phyloP scores from a whole-genome alignment of 2,113 vertebrate genomes.

The Parus major region DNA sequence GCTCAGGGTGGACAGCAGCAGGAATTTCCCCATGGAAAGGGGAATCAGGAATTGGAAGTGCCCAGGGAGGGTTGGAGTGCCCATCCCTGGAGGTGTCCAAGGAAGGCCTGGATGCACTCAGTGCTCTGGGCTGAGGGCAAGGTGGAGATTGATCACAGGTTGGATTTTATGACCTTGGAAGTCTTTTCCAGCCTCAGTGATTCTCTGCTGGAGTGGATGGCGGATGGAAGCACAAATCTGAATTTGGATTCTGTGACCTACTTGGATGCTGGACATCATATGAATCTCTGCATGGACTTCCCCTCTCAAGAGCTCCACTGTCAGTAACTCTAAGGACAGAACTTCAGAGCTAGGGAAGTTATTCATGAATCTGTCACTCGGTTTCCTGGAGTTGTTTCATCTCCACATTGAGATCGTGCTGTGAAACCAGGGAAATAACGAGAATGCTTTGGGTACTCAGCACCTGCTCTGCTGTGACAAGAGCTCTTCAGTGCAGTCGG shows the following conservation, averaged over 20 bases:
- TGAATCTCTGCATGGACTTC: background rate
- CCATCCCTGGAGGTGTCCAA: background rate
- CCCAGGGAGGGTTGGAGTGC: background rate
- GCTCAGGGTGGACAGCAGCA: accelerated
- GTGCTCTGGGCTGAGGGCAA: background rate
- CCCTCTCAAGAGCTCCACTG: background rate
- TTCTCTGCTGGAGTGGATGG: background rate
- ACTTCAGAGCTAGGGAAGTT: background rate
- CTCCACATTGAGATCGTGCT: background rate
- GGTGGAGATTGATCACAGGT: accelerated
- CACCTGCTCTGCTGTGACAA: background rate
- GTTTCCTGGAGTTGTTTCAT: background rate
- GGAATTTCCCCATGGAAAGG: background rate
- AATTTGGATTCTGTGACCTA: background rate
- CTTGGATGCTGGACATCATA: background rate
- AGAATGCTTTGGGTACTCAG: background rate
- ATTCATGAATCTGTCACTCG: background rate
- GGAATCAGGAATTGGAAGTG: accelerated
- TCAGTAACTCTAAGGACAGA: background rate
- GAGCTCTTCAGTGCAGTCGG: background rate
- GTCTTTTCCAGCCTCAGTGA: background rate
- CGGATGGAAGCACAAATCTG: background rate
- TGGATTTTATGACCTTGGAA: background rate
- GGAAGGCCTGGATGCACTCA: accelerated
- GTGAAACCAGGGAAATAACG: background rate